Evolutionary conservation across 2,113 vertebrate species (phyloP), one percentile per base, ranked within the genome.

Genomic region (Illadopsis cleaveri): DNA sequence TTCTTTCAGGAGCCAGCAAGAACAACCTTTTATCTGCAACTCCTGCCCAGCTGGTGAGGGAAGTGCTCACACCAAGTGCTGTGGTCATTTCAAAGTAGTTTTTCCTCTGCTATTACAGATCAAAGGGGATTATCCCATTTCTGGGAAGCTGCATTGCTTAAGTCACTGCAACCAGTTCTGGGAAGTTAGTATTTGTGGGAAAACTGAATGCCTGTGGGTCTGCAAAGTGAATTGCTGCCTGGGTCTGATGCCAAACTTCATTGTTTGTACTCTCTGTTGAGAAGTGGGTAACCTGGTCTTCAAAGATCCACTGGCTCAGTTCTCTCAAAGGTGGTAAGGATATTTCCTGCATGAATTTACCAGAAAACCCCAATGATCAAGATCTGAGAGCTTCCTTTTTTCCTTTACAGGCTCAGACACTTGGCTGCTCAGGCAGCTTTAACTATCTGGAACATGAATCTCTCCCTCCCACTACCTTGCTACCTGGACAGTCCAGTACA

Each of bases 111-210:
- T 80, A 9, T 54, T 83, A 65, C 18, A 65, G 58, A 88, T 61
- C 62, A 76, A 72, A 95, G n/a, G 45, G 66, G n/a, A 88, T 76
- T 76, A 87, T 72, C 78, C 82, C 75, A 62, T 50, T 96, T 94
- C 90, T 90, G 86, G 76, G 89, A 92, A 93, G 76, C 38, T 80
- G 82, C 51, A 25, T 44, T 92, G 76, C 95, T 66, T 30, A 94
- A 94, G 21, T 70, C 42, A 50, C 47, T 70, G 82, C n/a, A 73
- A 77, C 18, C 50, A 62, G 30, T 88, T 92, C 81, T 77, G 79
- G 88, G 88, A 93, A 94, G 54, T 61, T 20, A 24, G 40, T 30
- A 57, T 92, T 73, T 89, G 76, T 44, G 75, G 94, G 38, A 93
- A 95, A 93, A 69, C 10, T 15, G 50, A 79, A 79, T 42, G 42